Evolutionary conservation across 2,113 vertebrate genomes (phyloP), one percentile per base, ranked within the genome.

Genomic region (Gnathonemus longibarbis): DNA sequence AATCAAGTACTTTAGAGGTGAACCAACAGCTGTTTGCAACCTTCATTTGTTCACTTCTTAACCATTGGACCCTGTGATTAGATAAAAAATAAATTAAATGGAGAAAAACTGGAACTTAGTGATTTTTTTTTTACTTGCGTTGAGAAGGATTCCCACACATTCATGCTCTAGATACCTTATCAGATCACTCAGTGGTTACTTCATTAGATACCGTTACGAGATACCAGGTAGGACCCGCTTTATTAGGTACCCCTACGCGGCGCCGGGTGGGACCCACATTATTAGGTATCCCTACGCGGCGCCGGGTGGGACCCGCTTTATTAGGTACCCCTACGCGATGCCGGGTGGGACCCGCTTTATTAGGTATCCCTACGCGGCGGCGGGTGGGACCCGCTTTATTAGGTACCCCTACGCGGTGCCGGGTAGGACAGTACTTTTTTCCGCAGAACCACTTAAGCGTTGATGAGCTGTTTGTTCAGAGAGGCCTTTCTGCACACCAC

Each of bases 281-380:
- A 52, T 17, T 52, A 52, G 50, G 50, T 52, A 17, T 0, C 15
- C 50, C 50, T 52, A 52, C 1, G 3, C 0, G 1, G 15, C 4
- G 15, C 3, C 3, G 0, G 15, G 50, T 52, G 1, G 11, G 1
- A 52, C 13, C 13, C 3, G 0, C 48, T 0, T 49, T 10, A 49
- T 49, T 49, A 49, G 0, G 50, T 52, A 52, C 0, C 13, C 15
- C 15, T 52, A 52, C 3, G 3, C 0, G 1, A 1, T 1, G 50
- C 15, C 13, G 0, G 50, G 50, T 52, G 1, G 11, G 1, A 52
- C 13, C 50, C 3, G 0, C 48, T 0, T 49, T 10, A 49, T 49
- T 49, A 49, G 0, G 9, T 49, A 11, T 0, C 10, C 10, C 10
- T 49, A 49, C 2, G 2, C 0, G 2, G 2, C 0, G 10, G 0